Evolutionary conservation across 2,113 vertebrate species (phyloP).

Genomic region (Gobio gobio): DNA sequence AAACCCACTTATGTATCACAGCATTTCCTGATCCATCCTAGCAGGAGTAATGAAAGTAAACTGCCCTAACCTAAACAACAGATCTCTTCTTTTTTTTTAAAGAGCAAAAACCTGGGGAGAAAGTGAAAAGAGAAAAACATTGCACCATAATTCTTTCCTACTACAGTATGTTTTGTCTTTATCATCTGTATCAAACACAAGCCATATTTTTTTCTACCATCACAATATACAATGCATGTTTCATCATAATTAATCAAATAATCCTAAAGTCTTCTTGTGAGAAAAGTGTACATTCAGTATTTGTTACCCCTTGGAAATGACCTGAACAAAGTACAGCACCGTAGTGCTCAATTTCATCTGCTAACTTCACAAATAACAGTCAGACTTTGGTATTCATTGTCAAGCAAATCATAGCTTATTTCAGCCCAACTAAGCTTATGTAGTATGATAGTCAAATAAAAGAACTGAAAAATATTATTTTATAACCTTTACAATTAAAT

Average conservation of each 20-base stretch:
- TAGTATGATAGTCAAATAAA: slow-evolving; percentile 25
- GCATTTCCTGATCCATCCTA: slow-evolving; percentile 11
- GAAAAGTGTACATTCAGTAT: slow-evolving; percentile 44
- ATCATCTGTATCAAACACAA: slow-evolving; percentile 19
- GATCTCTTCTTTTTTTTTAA: not conserved
- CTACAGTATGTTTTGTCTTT: slow-evolving; percentile 1
- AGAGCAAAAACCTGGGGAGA: not conserved
- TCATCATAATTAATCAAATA: slow-evolving; percentile 30
- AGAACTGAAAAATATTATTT: slow-evolving; percentile 20
- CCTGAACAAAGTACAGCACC: slow-evolving; percentile 28
- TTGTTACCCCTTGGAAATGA: slow-evolving; percentile 21
- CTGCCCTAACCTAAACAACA: not conserved
- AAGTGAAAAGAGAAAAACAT: slow-evolving; percentile 6
- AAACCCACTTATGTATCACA: slow-evolving; percentile 13
- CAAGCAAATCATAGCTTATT: slow-evolving; percentile 36
- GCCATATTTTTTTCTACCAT: slow-evolving; percentile 39
- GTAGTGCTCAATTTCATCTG: slow-evolving; percentile 14
- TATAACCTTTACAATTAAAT: slow-evolving; percentile 1
- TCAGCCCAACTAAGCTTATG: slow-evolving; percentile 25
- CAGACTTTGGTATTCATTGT: slow-evolving; percentile 52
- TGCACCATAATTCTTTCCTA: slow-evolving; percentile 18
- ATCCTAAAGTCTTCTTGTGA: slow-evolving; percentile 21
- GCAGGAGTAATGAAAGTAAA: not conserved
- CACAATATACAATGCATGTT: slow-evolving; percentile 37
- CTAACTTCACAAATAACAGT: slow-evolving; percentile 42